These are phyloP conservation scores for Peucedramus taeniatus DNA, from an alignment of 2,113 vertebrate genomes.

Conservation along the genomic window DNA sequence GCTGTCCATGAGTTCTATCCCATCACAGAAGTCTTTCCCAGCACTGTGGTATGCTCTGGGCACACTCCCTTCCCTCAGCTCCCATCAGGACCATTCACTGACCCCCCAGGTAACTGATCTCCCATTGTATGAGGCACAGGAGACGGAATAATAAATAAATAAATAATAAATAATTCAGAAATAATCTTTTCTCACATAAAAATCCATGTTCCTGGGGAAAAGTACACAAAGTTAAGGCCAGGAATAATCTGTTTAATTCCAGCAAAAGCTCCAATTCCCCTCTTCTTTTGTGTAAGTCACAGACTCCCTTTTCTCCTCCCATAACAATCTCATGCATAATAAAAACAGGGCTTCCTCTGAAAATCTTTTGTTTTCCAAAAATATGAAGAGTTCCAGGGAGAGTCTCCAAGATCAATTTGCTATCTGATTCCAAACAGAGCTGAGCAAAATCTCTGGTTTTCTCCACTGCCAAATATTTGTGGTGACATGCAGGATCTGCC, in stretches of 20 bases:
- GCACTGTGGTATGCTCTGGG: neutral
- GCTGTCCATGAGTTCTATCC: neutral
- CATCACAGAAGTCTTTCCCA: neutral
- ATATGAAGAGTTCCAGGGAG: slow-evolving; percentile 58
- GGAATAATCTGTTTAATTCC: slow-evolving; percentile 53
- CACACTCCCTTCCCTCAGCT: neutral
- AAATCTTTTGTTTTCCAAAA: slow-evolving; percentile 68
- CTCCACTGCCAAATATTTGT: slow-evolving; percentile 71
- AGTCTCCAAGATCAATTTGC: slow-evolving; percentile 61
- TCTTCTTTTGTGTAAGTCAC: slow-evolving; percentile 40
- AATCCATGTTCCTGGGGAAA: slow-evolving; percentile 54
- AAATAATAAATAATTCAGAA: slow-evolving; percentile 45
- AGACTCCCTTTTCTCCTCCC: slow-evolving; percentile 56
- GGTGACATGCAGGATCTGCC: slow-evolving; percentile 72
- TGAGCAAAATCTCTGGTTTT: slow-evolving; percentile 62
- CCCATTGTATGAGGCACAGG: neutral
- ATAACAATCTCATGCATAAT: slow-evolving; percentile 62
- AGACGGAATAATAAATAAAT: neutral
- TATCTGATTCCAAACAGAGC: slow-evolving; percentile 66
- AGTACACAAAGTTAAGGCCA: slow-evolving; percentile 48
- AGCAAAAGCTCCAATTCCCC: slow-evolving; percentile 33
- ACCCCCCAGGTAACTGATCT: slow-evolving; percentile 40
- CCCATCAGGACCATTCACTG: neutral
- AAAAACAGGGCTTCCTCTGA: slow-evolving; percentile 63
- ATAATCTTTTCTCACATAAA: slow-evolving; percentile 59